Evolutionary conservation across 2,113 vertebrate species (phyloP).

Genomic region (Hiodon alosoides): DNA sequence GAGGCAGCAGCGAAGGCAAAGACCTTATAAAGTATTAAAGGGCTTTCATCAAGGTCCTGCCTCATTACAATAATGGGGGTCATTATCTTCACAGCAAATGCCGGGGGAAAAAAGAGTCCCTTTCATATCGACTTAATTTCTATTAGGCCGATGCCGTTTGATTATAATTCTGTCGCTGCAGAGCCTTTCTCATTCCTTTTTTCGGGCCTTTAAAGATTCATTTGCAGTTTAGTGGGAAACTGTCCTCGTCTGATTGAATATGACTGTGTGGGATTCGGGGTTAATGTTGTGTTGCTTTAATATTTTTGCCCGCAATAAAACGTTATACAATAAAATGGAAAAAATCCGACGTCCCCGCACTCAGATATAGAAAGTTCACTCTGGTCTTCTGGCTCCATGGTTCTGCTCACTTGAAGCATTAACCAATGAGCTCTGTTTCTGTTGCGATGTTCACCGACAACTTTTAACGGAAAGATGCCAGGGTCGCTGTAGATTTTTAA

Average conservation of each 20-base stretch:
- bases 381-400: too few relatives aligned
- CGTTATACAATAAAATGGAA: too few relatives aligned
- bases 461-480: too few relatives aligned
- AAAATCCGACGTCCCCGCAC: too few relatives aligned
- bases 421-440: too few relatives aligned
- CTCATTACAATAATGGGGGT: constrained; percentile 35
- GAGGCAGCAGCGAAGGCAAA: constrained; percentile 3
- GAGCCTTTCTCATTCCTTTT: neutral
- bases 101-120: neutral
- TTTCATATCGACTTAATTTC: constrained; percentile 30
- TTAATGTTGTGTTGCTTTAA: neutral
- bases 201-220: constrained; percentile 8
- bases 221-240: neutral
- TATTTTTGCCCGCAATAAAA: neutral
- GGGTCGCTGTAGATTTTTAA: too few relatives aligned
- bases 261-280: neutral
- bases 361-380: too few relatives aligned
- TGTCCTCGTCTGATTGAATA: neutral
- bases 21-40: constrained; percentile 28
- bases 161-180: constrained; percentile 12
- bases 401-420: too few relatives aligned
- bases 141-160: constrained; percentile 9
- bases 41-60: constrained; percentile 22
- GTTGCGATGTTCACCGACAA: too few relatives aligned
- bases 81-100: constrained; percentile 26